Evolutionary conservation across 1,140 invertebrate genomes (phyloP), one percentile per base, ranked within the genome.

Genomic region (Solenopsis invicta): DNA sequence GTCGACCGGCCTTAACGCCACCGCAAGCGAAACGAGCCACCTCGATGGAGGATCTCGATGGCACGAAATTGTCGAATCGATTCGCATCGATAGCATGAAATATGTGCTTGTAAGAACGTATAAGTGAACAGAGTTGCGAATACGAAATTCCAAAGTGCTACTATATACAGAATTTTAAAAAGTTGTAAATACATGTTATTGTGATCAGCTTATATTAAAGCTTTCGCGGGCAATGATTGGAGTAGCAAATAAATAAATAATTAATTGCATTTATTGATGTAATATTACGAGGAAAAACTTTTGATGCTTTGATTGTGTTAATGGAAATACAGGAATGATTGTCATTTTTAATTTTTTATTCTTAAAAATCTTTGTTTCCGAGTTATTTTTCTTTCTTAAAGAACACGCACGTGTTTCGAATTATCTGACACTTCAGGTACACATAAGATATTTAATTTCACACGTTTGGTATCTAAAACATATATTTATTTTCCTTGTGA

Each of bases 391-490:
- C 29, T 9, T 52, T 21, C 1, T 61, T 29, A 1, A 16, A 29
- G 0, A 45, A 2, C 16, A 54, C 18, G 52, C 24, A n/a, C 3
- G 10, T 64, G 9, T 81, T 8, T 34, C 18, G 52, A 82, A 71
- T 56, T 71, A 56, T 29, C 18, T 59, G 37, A 71, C 10, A 45
- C 10, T n/a, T 82, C 13, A 5, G 5, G 16, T 9, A 56, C 10
- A 56, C 29, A 6, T 45, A 59, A 56, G 71, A 45, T 41, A 75
- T 34, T 67, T 45, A n/a, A 82, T 72, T 72, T 71, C 6, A 71
- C 21, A 29, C 21, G 12, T 4, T 24, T 8, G 13, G 48, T 37
- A 34, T 6, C 9, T 24, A 59, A 71, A 67, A 50, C 10, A n/a
- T 34, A 56, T 56, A 56, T 80, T 54, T 69, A 2, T 80, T 5